Evolutionary conservation across 2,797 vertebrate species (phyloP).

Genomic region (Sternarchorhynchus goeldii): DNA sequence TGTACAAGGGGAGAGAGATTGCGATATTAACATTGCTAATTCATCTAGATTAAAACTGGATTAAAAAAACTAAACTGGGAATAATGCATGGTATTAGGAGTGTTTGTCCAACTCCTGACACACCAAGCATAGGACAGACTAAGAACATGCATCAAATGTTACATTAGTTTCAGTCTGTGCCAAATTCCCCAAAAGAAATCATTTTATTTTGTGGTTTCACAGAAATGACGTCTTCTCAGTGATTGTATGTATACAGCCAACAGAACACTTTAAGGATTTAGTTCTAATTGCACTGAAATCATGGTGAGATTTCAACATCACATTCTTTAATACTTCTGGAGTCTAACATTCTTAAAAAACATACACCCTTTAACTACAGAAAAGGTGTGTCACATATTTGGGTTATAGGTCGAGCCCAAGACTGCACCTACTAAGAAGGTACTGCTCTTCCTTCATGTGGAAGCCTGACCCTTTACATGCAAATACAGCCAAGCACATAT

Average conservation of each 20-base stretch:
- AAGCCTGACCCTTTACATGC: neutral
- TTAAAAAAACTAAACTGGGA: neutral
- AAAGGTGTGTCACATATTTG: constrained; percentile 22
- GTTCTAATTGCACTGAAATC: neutral
- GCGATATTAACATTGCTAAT: neutral
- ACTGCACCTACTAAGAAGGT: constrained; percentile 5
- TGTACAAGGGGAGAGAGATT: neutral
- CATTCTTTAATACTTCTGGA: constrained; percentile 25
- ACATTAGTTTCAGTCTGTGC: neutral
- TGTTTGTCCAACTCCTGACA: no score
- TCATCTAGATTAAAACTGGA: neutral
- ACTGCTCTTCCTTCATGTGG: constrained; percentile 13
- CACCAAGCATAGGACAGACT: neutral
- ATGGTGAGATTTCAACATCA: neutral
- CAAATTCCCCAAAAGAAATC: neutral
- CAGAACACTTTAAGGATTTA: neutral
- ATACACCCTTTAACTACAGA: constrained; percentile 27
- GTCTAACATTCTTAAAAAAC: constrained; percentile 16
- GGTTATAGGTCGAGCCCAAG: constrained; percentile 19
- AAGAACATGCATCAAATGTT: neutral
- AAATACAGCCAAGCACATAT: neutral
- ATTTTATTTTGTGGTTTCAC: neutral
- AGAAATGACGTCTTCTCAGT: neutral
- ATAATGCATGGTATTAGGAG: no score
- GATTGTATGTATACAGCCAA: neutral